Conservation (phyloP, 2,797 vertebrate species). For the Sorex maritimensis region DNA sequence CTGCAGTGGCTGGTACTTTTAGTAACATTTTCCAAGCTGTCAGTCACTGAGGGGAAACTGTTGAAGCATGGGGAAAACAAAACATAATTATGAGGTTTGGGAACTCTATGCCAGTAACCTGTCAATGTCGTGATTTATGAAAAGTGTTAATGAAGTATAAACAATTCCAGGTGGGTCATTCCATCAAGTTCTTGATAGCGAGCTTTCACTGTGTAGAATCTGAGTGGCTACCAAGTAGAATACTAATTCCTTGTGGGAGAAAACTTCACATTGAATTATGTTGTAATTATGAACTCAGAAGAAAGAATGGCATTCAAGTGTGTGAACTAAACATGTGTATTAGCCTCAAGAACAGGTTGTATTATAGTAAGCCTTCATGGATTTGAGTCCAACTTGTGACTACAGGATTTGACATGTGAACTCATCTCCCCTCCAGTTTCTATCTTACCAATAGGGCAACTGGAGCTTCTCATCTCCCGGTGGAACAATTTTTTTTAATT, state of each 20-base stretch:
- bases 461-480: background rate
- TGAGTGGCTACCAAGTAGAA: constrained; percentile 62
- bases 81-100: constrained; percentile 64
- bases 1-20: constrained; percentile 29
- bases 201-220: constrained; percentile 77
- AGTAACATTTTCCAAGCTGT: constrained; percentile 78
- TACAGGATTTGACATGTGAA: background rate
- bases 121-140: constrained; percentile 82
- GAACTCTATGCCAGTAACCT: constrained; percentile 56
- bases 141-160: constrained; percentile 84
- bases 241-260: constrained; percentile 88
- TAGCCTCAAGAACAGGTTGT: constrained; percentile 81
- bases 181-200: constrained; percentile 74
- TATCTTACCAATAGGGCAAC: background rate
- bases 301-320: background rate
- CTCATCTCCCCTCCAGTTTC: background rate
- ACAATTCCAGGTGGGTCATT: constrained; percentile 83
- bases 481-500: background rate
- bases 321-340: constrained; percentile 47
- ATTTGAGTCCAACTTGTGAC: constrained; percentile 64
- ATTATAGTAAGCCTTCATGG: constrained; percentile 76
- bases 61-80: constrained; percentile 80
- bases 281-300: constrained; percentile 89
- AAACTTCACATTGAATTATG: constrained; percentile 90
- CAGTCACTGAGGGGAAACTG: constrained; percentile 79